Base-by-base conservation (phyloP, 2,113 vertebrate species). In the Pangasianodon hypophthalmus region DNA sequence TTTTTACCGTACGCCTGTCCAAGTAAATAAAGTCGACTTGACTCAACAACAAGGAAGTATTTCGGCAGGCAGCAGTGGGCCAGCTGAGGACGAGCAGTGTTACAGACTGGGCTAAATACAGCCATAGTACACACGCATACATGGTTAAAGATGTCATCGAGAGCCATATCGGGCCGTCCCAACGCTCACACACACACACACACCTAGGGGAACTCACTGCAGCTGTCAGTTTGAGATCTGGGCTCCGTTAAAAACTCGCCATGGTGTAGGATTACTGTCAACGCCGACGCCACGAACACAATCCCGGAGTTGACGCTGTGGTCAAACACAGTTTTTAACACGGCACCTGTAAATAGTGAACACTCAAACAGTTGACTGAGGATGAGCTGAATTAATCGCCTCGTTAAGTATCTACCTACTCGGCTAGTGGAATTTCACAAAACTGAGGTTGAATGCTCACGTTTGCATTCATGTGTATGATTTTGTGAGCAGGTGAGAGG, bases 151-250 rank as follows among this genome's bases (percentile, higher is more conserved):
- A 95, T 91, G 93, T 94, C 93, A 95, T 92, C 88, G 88, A 92
- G 93, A 92, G 93, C 94, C 94, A 90, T 92, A 92, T 95, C 93
- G 86, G 94, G 94, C 56, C 6, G 18, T 54, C 52, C 82, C 82
- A 6, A 26, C 94, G 94, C 60, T 14, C 71, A 29, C 75, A 48
- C 56, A 19, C 58, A 77, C 69, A 44, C 86, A 91, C 84, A 85
- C 41, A 93, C 91, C 92, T 92, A 52, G 92, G 88, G 93, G 92
- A 92, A 93, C 94, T 90, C 90, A 90, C 90, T 93, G 95, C 95
- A 96, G 95, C 95, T 96, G 94, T 95, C 93, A 93, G 93, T 93
- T 91, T 93, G 93, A 93, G 92, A 94, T 93, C 92, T 88, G 90
- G 86, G 92, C 93, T 92, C 91, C 89, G 92, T 93, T 93, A 91